phyloP scores from a whole-genome alignment of 2,113 vertebrate genomes.

The Strix uralensis region DNA sequence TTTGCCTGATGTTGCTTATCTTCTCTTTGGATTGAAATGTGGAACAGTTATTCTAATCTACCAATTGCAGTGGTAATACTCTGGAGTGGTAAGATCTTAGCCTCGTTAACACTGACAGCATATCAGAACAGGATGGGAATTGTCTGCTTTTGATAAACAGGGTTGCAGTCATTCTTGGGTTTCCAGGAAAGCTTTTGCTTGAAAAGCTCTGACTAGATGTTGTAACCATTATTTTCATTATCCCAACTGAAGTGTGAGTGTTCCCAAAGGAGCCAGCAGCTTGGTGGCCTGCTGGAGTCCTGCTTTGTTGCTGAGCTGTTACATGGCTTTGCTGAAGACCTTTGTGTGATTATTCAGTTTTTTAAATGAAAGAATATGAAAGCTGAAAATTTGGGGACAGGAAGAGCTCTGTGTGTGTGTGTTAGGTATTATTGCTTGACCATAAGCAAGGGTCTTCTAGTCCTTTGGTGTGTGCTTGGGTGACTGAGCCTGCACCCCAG shows the following conservation, averaged over 20 bases:
- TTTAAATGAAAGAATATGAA: not conserved
- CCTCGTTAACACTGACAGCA: accelerated
- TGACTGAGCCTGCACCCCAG: too few species aligned
- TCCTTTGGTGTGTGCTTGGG: accelerated
- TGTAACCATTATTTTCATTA: not conserved
- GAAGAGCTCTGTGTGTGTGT: not conserved
- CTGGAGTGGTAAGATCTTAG: not conserved
- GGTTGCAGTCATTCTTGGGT: not conserved
- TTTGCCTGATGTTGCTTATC: not conserved
- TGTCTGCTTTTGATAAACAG: not conserved
- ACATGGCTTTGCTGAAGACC: not conserved
- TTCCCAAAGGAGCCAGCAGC: not conserved
- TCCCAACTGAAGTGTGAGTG: accelerated
- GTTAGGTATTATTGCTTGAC: too few species aligned
- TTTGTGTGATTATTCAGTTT: not conserved
- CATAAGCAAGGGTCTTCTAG: not conserved
- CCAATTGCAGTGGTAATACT: not conserved
- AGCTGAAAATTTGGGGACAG: not conserved
- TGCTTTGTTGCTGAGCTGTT: not conserved
- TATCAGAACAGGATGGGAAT: not conserved
- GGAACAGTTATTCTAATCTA: not conserved
- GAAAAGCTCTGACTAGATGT: not conserved
- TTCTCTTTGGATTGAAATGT: not conserved
- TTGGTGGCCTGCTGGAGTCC: not conserved
- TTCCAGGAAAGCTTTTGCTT: not conserved